A percentile compares a stretch with the other conserved stretches of the same genome.
These are phyloP conservation scores for Camponotus vicinus DNA, from an alignment of 1,140 invertebrate genomes.

Conservation along the genomic window DNA sequence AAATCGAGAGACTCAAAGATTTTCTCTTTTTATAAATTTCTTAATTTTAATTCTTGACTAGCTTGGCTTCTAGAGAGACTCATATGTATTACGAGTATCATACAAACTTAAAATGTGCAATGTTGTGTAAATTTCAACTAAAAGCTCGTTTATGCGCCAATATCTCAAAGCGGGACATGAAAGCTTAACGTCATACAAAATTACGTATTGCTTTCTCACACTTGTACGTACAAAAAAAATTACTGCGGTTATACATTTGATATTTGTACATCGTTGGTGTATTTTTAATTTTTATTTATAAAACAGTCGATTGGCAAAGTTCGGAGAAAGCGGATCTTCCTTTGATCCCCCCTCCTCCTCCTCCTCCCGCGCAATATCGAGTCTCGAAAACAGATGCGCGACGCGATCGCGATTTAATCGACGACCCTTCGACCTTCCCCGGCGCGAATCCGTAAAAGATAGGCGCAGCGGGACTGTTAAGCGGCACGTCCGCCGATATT, in stretches of 20 bases:
- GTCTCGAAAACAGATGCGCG: neutral
- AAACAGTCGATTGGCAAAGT: neutral
- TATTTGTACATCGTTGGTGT: neutral
- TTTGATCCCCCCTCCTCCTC: neutral
- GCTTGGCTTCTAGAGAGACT: no score
- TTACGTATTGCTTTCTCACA: neutral
- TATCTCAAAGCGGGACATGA: neutral
- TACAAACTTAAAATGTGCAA: neutral
- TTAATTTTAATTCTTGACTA: no score
- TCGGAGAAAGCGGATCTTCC: neutral
- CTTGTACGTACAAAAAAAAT: neutral
- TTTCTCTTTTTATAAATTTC: no score
- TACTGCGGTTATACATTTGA: neutral
- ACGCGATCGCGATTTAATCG: constrained; percentile 12
- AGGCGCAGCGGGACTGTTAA: constrained; percentile 9
- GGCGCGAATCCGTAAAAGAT: constrained; percentile 16
- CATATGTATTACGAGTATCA: neutral
- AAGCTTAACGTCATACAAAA: neutral
- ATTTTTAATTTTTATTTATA: neutral
- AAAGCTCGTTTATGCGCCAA: neutral
- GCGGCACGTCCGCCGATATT: constrained; percentile 33
- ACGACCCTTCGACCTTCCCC: neutral
- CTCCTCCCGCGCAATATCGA: neutral
- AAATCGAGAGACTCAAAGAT: no score
- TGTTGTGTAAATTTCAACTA: neutral